A percentile compares a stretch with the other conserved stretches of the same genome.
Conservation (phyloP, 1,140 invertebrate species). For the Ceratitis capitata region DNA sequence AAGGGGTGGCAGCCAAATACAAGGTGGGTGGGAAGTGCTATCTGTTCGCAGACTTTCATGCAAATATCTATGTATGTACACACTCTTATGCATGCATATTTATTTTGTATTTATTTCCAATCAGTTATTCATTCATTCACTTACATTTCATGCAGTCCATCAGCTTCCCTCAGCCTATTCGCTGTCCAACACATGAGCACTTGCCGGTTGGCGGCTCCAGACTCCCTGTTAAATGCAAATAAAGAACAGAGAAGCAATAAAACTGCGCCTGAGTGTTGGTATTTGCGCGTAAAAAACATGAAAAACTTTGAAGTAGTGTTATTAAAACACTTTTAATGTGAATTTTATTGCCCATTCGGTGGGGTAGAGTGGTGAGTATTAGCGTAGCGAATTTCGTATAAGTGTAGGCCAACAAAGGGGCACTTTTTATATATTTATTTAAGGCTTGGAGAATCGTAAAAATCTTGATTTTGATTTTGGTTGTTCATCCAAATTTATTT, state of each 20-base stretch:
- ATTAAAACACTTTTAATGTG: constrained; percentile 29
- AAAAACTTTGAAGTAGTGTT: constrained; percentile 19
- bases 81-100: not conserved
- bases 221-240: not conserved
- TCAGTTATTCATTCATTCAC: not conserved
- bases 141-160: not conserved
- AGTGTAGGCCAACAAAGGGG: not conserved
- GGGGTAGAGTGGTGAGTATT: not conserved
- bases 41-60: not conserved
- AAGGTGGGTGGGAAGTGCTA: not conserved
- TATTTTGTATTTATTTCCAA: not conserved
- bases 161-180: not conserved
- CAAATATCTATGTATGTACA: not conserved
- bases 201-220: not conserved
- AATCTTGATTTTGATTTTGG: too few species aligned
- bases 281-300: constrained; percentile 5
- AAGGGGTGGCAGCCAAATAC: not conserved
- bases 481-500: too few species aligned
- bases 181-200: not conserved
- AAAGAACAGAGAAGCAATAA: constrained; percentile 21
- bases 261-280: not conserved
- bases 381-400: not conserved
- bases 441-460: not conserved
- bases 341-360: constrained; percentile 35
- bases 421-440: not conserved